phyloP scores from a whole-genome alignment of 2,113 vertebrate genomes.

The human (Homo sapiens) region DNA sequence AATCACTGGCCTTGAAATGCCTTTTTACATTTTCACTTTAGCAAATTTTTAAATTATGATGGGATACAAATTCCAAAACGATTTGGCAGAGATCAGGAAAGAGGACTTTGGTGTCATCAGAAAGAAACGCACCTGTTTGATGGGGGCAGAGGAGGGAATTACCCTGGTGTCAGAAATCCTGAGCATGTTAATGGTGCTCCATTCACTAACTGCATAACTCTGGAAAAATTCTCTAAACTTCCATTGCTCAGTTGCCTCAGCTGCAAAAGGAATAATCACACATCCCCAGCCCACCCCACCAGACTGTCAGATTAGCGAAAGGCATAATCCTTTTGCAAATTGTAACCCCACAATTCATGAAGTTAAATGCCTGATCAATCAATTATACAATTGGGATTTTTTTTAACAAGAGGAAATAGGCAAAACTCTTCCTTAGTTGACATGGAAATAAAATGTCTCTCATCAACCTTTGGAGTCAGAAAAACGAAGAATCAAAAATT shows the following conservation, averaged over 20 bases:
- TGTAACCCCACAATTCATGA: background rate
- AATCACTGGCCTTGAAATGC: conserved; percentile 23
- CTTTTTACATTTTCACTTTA: conserved; percentile 10
- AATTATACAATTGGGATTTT: background rate
- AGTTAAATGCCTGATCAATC: background rate
- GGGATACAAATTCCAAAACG: background rate
- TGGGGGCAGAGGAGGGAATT: background rate
- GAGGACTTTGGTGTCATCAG: background rate
- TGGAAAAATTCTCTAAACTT: background rate
- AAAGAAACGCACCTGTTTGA: background rate
- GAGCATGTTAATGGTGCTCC: background rate
- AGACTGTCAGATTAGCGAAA: background rate
- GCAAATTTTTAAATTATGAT: conserved; percentile 12
- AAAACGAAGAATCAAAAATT: background rate
- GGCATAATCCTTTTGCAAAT: background rate
- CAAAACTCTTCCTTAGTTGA: background rate
- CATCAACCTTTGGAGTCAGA: background rate
- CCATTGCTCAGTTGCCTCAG: background rate
- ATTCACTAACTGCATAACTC: background rate
- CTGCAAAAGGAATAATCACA: background rate
- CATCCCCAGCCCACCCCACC: background rate
- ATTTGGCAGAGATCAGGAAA: background rate
- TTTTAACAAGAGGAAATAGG: background rate
- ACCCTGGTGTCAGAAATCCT: background rate
- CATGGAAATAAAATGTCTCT: background rate